Percentiles rank a stretch among this genome's conserved stretches.
These are phyloP conservation scores for Antheraea mylitta DNA, from an alignment of 1,140 invertebrate genomes.

Conservation along the genomic window DNA sequence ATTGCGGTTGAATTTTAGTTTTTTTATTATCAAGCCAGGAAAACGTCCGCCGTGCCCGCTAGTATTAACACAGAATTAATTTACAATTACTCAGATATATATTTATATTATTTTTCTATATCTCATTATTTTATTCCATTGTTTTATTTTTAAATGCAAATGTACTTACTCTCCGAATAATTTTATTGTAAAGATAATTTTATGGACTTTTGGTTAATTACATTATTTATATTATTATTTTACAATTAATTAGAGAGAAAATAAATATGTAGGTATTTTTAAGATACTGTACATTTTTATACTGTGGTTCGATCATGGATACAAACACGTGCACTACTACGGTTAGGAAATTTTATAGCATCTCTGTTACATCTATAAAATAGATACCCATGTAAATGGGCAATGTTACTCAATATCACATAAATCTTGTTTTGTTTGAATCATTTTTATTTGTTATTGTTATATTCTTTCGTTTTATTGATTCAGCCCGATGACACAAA, in stretches of 20 bases:
- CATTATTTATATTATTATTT: neutral
- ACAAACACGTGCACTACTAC: neutral
- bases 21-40: too few relatives aligned
- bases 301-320: neutral
- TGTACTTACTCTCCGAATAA: too few relatives aligned
- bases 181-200: too few relatives aligned
- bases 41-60: too few relatives aligned
- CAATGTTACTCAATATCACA: constrained; percentile 8
- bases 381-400: constrained; percentile 10
- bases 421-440: constrained; percentile 14
- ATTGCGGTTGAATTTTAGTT: too few relatives aligned
- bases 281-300: neutral
- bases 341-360: constrained; percentile 14
- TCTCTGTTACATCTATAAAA: constrained; percentile 12
- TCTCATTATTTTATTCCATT: too few relatives aligned
- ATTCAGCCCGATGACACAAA: neutral
- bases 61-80: too few relatives aligned
- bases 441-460: constrained; percentile 11
- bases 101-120: too few relatives aligned
- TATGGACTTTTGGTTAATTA: too few relatives aligned
- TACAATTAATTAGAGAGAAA: neutral
- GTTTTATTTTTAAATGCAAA: too few relatives aligned
- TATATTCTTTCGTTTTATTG: neutral
- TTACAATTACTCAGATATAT: too few relatives aligned
- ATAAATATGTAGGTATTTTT: neutral